A percentile compares a stretch with the other conserved stretches of the same genome.
phyloP scores from a whole-genome alignment of 2,797 vertebrate species.

The Miichthys miiuy region DNA sequence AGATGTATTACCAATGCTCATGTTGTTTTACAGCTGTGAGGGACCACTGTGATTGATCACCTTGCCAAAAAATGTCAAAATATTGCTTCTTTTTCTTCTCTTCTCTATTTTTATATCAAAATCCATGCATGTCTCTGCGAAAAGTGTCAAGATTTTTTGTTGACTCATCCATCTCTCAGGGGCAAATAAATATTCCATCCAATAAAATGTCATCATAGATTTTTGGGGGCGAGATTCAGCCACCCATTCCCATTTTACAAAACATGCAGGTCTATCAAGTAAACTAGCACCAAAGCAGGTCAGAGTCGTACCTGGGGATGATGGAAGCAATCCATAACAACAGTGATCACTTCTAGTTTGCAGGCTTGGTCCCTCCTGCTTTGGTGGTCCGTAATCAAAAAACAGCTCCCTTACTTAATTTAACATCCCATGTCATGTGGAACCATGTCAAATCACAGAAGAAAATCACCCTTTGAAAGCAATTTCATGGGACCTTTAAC shows the following conservation, averaged over 20 bases:
- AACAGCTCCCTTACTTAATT: slow-evolving; percentile 20
- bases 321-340: slow-evolving; percentile 10
- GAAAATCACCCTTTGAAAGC: slow-evolving; percentile 44
- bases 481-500: slow-evolving; percentile 35
- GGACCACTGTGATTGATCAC: too few species aligned
- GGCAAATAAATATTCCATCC: slow-evolving; percentile 17
- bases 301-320: slow-evolving; percentile 2
- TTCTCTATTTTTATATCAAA: background rate
- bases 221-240: slow-evolving; percentile 3
- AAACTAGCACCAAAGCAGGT: background rate
- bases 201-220: slow-evolving; percentile 20
- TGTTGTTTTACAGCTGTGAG: background rate
- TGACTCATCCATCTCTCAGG: background rate
- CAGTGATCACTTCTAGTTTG: slow-evolving; percentile 5
- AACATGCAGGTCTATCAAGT: background rate
- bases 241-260: slow-evolving; percentile 4
- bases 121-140: background rate
- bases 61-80: slow-evolving; percentile 14
- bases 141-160: slow-evolving; percentile 3
- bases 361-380: slow-evolving; percentile 7
- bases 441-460: slow-evolving; percentile 31
- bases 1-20: background rate
- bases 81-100: background rate
- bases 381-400: slow-evolving; percentile 28
- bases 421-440: slow-evolving; percentile 24